Percentiles rank a stretch among this genome's conserved stretches.
Conservation (phyloP, 1,140 invertebrate species). For the Matsumurasca onukii region DNA sequence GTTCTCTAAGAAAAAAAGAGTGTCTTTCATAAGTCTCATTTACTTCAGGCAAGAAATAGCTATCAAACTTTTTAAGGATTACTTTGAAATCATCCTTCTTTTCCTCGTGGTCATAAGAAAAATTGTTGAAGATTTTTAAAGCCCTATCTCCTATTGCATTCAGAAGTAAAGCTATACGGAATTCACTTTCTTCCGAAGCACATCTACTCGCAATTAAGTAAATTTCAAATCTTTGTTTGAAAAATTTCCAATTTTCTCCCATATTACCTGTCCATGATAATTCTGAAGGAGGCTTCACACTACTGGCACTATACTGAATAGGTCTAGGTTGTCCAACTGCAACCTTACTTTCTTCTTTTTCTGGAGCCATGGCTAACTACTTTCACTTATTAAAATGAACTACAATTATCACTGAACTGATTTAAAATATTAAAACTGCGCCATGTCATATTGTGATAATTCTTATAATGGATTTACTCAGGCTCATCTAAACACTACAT, state of each 20-base stretch:
- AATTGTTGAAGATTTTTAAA: constrained; percentile 6
- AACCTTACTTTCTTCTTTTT: too few relatives aligned
- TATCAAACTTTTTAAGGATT: neutral
- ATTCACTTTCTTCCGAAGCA: neutral
- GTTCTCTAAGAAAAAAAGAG: constrained; percentile 1
- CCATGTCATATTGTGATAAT: too few relatives aligned
- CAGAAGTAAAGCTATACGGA: neutral
- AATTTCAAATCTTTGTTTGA: constrained; percentile 4
- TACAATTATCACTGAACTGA: too few relatives aligned
- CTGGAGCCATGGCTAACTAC: too few relatives aligned
- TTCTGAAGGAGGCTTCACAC: neutral
- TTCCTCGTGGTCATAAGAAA: neutral
- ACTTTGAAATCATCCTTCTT: neutral
- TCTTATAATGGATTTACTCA: too few relatives aligned
- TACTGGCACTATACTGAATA: too few relatives aligned
- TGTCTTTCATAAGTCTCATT: constrained; percentile 12
- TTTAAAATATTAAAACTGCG: too few relatives aligned
- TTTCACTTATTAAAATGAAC: too few relatives aligned
- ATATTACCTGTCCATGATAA: neutral
- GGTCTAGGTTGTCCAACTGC: too few relatives aligned
- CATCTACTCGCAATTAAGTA: neutral
- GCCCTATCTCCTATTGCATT: neutral
- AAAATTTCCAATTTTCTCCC: neutral
- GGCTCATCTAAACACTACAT: too few relatives aligned
- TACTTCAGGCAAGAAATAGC: neutral